phyloP scores from a whole-genome alignment of 2,888 invertebrate species.

The Linyphia triangularis region DNA sequence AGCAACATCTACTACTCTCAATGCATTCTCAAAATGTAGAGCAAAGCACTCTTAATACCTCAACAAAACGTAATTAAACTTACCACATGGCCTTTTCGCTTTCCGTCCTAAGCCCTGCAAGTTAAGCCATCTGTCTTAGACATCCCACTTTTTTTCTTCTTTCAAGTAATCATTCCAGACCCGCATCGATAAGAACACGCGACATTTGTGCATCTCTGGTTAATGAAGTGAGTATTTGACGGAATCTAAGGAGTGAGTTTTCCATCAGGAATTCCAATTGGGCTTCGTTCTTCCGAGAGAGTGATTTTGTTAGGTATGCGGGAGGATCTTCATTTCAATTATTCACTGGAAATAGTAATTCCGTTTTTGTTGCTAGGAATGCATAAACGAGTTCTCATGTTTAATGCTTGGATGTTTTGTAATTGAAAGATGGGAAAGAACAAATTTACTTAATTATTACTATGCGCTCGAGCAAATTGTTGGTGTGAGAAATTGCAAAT shows the following conservation, averaged over 20 bases:
- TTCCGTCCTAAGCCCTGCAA: background rate
- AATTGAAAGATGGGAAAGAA: background rate
- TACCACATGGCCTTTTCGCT: background rate
- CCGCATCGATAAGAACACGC: conserved; percentile 1
- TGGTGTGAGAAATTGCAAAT: background rate
- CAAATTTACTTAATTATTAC: background rate
- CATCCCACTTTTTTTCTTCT: background rate
- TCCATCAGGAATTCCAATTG: conserved; percentile 42
- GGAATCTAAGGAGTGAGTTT: conserved; percentile 28
- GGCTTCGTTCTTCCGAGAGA: background rate
- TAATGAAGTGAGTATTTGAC: conserved; percentile 33
- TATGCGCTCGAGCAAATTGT: background rate
- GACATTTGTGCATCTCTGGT: background rate
- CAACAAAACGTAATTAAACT: background rate
- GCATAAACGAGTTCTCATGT: background rate
- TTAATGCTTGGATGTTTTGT: background rate
- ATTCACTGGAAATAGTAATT: background rate
- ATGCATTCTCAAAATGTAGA: no score
- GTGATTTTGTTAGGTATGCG: background rate
- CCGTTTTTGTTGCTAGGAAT: background rate
- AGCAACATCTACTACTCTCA: no score
- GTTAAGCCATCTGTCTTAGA: background rate
- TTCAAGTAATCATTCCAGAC: conserved; percentile 1
- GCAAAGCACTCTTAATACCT: background rate
- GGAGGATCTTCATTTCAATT: conserved; percentile 28